Conservation (phyloP, 2,797 vertebrate species). For the Uromys caudimaculatus region DNA sequence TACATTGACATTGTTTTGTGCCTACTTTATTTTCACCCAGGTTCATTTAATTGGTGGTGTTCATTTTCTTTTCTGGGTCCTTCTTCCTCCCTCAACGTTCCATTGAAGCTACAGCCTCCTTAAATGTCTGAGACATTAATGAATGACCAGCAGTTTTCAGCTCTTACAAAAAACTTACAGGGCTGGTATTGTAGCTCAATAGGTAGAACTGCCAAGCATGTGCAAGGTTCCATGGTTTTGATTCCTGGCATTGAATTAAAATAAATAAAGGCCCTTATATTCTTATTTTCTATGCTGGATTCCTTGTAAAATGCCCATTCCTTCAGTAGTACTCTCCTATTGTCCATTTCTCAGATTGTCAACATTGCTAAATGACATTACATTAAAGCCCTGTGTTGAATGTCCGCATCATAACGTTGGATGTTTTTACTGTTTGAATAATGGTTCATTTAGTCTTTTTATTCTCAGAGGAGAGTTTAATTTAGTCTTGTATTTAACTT, state of each 20-base stretch:
- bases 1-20: not conserved
- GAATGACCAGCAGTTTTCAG: slow-evolving; percentile 48
- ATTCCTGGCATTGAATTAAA: not conserved
- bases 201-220: not conserved
- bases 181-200: not conserved
- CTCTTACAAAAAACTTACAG: slow-evolving; percentile 37
- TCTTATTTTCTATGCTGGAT: slow-evolving; percentile 46
- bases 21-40: slow-evolving; percentile 20
- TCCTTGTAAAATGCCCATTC: slow-evolving; percentile 38
- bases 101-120: slow-evolving; percentile 44
- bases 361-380: slow-evolving; percentile 81
- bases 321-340: slow-evolving; percentile 22
- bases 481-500: not conserved
- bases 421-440: slow-evolving; percentile 74
- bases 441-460: slow-evolving; percentile 30
- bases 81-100: slow-evolving; percentile 25
- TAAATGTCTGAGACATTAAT: slow-evolving; percentile 59
- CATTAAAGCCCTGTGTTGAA: slow-evolving; percentile 85
- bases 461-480: not conserved
- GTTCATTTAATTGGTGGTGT: not conserved
- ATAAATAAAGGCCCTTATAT: not conserved
- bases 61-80: slow-evolving; percentile 29
- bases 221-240: not conserved
- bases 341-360: slow-evolving; percentile 67
- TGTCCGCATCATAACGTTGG: slow-evolving; percentile 77